Base-by-base conservation (phyloP, 2,113 vertebrate genomes). In the Amblyopsis rosae region DNA sequence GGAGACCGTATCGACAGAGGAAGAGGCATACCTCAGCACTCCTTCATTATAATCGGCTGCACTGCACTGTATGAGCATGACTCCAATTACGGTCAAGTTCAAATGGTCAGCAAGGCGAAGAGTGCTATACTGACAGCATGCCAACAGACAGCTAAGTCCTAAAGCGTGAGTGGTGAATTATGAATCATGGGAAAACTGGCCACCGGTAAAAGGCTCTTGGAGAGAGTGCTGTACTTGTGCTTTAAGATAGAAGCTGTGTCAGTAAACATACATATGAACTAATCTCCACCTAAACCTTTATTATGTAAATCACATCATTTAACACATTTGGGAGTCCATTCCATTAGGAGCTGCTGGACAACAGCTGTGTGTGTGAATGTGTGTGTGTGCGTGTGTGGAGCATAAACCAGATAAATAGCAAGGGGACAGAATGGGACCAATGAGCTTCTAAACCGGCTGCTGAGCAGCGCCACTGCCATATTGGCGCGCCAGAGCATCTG, bases 1-100 rank as follows among this genome's bases (percentile, higher is more conserved):
- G 17, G 19, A 65, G 56, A 62, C 59, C 55, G 74, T 53, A 65
- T 80, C 88, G 79, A 81, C 86, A 83, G 76, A 87, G 62, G 33
- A 65, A 62, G 60, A 65, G 72, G 53, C 60, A 7, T 66, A 73
- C 61, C 32, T 12, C 69, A 53, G 69, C 67, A 79, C 81, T 72
- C 74, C 69, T 73, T 88, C 72, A 75, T 73, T 72, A 74, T 69
- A 72, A 48, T 17, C 66, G 13, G 9, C 49, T 51, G 13, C 6
- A 56, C 19, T 19, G 19, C 19, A 19, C 19, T 53, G 35, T 41
- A 41, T 41, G 35, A 6, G 2, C 33, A 15, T 48, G 48, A 67
- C 35, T 66, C 56, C 67, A 65, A 71, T 41, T 59, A 65, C 54
- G 26, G 59, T 72, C 0, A 65, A 57, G 71, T 54, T 59, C 54